Percentiles rank a stretch among this genome's conserved stretches.
These are phyloP conservation scores for Scortum barcoo DNA, from an alignment of 2,113 vertebrate species.

Conservation along the genomic window DNA sequence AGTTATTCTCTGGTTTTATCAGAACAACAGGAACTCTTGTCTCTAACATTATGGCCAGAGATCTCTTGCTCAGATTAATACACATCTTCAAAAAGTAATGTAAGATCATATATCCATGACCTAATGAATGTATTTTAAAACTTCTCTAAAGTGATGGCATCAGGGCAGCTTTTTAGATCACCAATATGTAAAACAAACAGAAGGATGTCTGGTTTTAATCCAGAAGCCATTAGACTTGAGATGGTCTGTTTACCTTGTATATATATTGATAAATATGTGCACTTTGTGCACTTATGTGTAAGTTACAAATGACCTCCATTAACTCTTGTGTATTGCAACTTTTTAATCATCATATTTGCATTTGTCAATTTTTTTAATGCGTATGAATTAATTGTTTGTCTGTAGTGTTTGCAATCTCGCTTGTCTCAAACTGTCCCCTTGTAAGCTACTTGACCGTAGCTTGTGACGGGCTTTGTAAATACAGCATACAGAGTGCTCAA, in stretches of 20 bases:
- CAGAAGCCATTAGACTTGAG: not conserved
- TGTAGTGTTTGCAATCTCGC: not conserved
- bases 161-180: no score
- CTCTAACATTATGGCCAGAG: not conserved
- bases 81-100: not conserved
- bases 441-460: no score
- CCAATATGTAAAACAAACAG: not conserved
- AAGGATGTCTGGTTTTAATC: no score
- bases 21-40: not conserved
- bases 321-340: not conserved
- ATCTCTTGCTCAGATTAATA: no score
- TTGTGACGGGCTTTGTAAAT: no score
- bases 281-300: no score
- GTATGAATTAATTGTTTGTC: not conserved
- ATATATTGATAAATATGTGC: not conserved
- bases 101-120: not conserved
- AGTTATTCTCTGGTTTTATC: not conserved
- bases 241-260: not conserved
- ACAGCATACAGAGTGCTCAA: no score
- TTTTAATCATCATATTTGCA: not conserved
- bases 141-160: not conserved
- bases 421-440: not conserved
- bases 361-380: not conserved
- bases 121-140: not conserved
- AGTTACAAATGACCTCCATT: not conserved